Base-by-base conservation (phyloP, 1,140 invertebrate genomes). In the Panulirus ornatus region DNA sequence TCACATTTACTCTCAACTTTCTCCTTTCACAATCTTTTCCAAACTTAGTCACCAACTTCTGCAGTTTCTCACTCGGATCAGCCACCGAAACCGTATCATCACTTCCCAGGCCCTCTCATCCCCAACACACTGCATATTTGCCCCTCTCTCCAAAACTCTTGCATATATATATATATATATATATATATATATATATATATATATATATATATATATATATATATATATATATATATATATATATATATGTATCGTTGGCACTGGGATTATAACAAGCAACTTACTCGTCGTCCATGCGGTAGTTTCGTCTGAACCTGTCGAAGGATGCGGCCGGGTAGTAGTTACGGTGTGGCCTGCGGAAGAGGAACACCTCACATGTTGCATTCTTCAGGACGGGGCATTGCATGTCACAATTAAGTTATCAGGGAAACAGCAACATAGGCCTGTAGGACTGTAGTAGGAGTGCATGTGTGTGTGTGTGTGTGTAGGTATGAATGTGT, bases 141-240 rank as follows among this genome's bases (percentile, higher is more conserved):
- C n/a, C n/a, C n/a, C n/a, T n/a, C n/a, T n/a, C n/a, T n/a, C n/a
- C n/a, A n/a, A n/a, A n/a, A n/a, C n/a, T n/a, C n/a, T n/a, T n/a
- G n/a, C n/a, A n/a, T n/a, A n/a, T n/a, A n/a, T n/a, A n/a, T 73
- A 73, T 73, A 73, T 73, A 73, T 73, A 73, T 73, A 73, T 73
- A 73, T 73, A 73, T 73, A 73, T 73, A 73, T 73, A 73, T 73
- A 73, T 73, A 73, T 73, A 73, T 73, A 73, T 73, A 73, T 73
- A 73, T 73, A 73, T 73, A 73, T 73, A 73, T 73, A 73, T 73
- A 73, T 73, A 73, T 16, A 73, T 16, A 73, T 16, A 73, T 16
- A 73, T 16, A 73, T 16, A 73, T 16, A 73, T 16, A 73, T 16
- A 73, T 16, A n/a, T 8, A 34, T 9, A 73, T 8, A 22, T 9